These are phyloP conservation scores for Anas georgica DNA, from an alignment of 2,797 vertebrate species.

Conservation along the genomic window DNA sequence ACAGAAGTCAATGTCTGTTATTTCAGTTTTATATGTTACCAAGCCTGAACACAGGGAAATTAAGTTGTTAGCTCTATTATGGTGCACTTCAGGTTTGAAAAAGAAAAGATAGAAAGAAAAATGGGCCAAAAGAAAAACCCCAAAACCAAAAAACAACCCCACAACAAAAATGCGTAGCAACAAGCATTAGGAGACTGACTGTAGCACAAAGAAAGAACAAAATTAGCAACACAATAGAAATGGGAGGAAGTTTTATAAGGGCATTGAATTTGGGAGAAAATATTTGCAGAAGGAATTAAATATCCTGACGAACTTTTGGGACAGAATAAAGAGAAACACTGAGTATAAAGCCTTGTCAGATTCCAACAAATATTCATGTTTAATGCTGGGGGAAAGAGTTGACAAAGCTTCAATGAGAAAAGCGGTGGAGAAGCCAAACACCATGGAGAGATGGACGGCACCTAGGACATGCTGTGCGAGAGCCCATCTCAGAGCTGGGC, in stretches of 20 bases:
- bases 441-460: rapidly evolving
- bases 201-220: background rate
- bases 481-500: rapidly evolving
- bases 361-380: background rate
- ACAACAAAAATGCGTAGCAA: background rate
- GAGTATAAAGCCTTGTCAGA: background rate
- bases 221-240: background rate
- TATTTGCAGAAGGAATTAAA: background rate
- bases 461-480: background rate
- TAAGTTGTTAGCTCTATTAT: conserved; percentile 50
- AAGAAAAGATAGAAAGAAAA: conserved; percentile 1
- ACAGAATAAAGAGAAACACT: background rate
- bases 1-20: conserved; percentile 37
- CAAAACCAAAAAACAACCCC: background rate
- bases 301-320: background rate
- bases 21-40: conserved; percentile 34
- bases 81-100: conserved; percentile 16
- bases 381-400: background rate
- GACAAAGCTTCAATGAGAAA: background rate
- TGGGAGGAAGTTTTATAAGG: background rate
- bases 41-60: conserved; percentile 42
- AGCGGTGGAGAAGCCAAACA: background rate
- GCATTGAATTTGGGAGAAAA: background rate
- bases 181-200: background rate
- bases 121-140: background rate